Conservation (phyloP, 2,888 invertebrate genomes). For the Aporophyla lueneburgensis region DNA sequence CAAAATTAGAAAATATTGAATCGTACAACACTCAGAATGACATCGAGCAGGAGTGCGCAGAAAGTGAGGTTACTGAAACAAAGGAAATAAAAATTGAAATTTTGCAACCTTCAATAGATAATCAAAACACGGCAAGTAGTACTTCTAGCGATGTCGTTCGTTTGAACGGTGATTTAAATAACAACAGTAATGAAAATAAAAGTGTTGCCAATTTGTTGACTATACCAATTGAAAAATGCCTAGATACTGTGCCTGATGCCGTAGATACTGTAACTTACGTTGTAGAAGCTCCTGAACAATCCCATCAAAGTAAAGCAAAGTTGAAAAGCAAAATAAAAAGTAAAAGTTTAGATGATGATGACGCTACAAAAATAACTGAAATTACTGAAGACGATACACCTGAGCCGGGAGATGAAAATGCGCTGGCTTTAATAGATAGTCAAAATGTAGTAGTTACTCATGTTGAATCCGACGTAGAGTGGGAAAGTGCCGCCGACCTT, state of each 20-base stretch:
- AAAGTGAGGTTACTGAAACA: slow-evolving; percentile 32
- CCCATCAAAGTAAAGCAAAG: slow-evolving; percentile 78
- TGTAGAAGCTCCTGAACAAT: slow-evolving; percentile 86
- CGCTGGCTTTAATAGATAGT: slow-evolving; percentile 83
- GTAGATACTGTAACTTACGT: slow-evolving; percentile 73
- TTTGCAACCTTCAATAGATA: slow-evolving; percentile 22
- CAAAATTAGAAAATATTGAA: slow-evolving; percentile 68
- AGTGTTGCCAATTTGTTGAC: slow-evolving; percentile 40
- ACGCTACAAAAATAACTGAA: slow-evolving; percentile 85
- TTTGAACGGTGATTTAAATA: slow-evolving; percentile 76
- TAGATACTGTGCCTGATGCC: slow-evolving; percentile 34
- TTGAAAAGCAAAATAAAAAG: slow-evolving; percentile 82
- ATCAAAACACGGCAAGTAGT: slow-evolving; percentile 45
- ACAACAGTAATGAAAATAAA: slow-evolving; percentile 71
- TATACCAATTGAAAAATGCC: slow-evolving; percentile 28
- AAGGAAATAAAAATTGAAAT: slow-evolving; percentile 46
- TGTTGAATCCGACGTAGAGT: slow-evolving; percentile 92
- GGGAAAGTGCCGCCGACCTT: slow-evolving; percentile 89
- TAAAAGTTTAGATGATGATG: slow-evolving; percentile 88
- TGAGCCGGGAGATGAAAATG: slow-evolving; percentile 73
- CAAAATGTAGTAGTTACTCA: slow-evolving; percentile 91
- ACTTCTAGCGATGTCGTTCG: slow-evolving; percentile 41
- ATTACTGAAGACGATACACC: slow-evolving; percentile 77
- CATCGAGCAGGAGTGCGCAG: slow-evolving; percentile 41
- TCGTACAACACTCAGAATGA: slow-evolving; percentile 66